Evolutionary conservation across 2,113 vertebrate species (phyloP), one percentile per base, ranked within the genome.

Genomic region (Trochalopteron elliotii): DNA sequence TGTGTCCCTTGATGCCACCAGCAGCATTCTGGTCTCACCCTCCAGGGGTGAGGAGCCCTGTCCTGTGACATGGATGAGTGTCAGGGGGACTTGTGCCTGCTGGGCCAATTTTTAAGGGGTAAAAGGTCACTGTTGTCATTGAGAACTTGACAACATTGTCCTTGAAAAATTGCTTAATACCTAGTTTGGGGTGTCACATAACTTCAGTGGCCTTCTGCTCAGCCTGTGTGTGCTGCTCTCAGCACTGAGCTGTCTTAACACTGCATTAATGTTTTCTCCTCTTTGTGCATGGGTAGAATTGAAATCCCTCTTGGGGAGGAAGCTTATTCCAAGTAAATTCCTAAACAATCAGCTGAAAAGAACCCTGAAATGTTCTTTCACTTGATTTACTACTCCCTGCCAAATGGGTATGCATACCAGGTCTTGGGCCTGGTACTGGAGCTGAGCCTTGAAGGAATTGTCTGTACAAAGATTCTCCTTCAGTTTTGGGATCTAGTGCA

Each of bases 51-150:
- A 85, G 49, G 19, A 91, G 7, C 50, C n/a, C 55, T 7, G 4
- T 65, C 60, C 40, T 23, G 5, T 10, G 31, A 19, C 52, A 47
- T 0, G 0, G 5, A 4, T 47, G 28, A 1, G 0, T 67, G 2
- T 5, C 30, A 33, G 24, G 3, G 39, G 22, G 2, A 12, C 7
- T 21, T 23, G 5, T 6, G 1, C 55, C 47, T 3, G 1, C 60
- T n/a, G 53, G 57, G 44, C 16, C 44, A 68, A 0, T 19, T 20
- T 85, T 42, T 52, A 64, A 15, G 27, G 20, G 23, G 15, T 24
- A 49, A 13, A 27, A 78, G 24, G 14, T 35, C n/a, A 19, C 15
- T 53, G 56, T 15, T 82, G 47, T 39, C 39, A 27, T 12, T 44
- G 42, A 15, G 25, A 85, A 70, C 31, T 35, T 74, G 16, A 23